Evolutionary conservation across 2,888 invertebrate genomes (phyloP).

Genomic region (Chymomyza amoena): DNA sequence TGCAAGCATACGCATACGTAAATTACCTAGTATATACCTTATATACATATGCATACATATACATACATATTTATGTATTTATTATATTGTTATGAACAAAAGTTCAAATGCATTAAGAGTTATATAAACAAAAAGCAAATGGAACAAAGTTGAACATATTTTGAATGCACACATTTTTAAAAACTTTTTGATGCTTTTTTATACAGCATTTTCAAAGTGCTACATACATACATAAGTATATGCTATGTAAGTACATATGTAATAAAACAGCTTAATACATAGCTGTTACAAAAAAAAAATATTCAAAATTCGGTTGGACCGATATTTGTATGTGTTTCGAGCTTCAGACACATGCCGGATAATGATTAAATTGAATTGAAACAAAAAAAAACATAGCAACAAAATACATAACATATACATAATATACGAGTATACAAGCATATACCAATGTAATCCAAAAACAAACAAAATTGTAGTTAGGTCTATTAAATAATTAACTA

Average conservation of each 20-base stretch:
- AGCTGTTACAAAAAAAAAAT: not conserved
- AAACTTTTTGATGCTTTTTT: constrained; percentile 62
- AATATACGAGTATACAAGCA: not conserved
- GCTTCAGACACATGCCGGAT: not conserved
- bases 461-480: constrained; percentile 47
- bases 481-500: constrained; percentile 60
- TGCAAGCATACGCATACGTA: constrained; percentile 13
- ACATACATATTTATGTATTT: constrained; percentile 55
- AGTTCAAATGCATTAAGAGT: constrained; percentile 65
- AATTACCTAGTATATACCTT: constrained; percentile 22
- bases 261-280: not conserved
- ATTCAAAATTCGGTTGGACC: constrained; percentile 1
- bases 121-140: constrained; percentile 55
- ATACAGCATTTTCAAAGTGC: constrained; percentile 13
- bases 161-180: constrained; percentile 58
- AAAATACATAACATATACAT: not conserved
- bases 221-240: constrained; percentile 16
- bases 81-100: constrained; percentile 66
- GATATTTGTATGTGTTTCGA: not conserved
- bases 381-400: not conserved
- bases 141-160: constrained; percentile 67
- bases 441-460: constrained; percentile 9
- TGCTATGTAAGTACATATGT: constrained; percentile 3
- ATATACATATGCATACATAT: constrained; percentile 24
- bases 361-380: not conserved